These are phyloP conservation scores for Sylvilagus bachmani DNA, from an alignment of 2,113 vertebrate genomes.

Conservation along the genomic window DNA sequence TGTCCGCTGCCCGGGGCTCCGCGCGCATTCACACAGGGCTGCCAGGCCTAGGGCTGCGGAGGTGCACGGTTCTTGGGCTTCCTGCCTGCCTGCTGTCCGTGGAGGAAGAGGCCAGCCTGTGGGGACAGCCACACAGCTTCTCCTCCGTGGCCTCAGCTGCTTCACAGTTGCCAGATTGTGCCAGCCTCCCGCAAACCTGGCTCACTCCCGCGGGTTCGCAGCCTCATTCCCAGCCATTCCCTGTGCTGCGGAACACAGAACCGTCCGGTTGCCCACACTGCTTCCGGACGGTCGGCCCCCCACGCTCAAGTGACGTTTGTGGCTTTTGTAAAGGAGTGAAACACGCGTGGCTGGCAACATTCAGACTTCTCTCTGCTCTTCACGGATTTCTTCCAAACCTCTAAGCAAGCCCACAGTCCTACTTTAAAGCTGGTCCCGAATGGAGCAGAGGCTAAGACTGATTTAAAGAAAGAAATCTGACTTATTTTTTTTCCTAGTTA, in stretches of 20 bases:
- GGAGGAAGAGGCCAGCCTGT: not conserved
- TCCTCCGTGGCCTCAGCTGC: not conserved
- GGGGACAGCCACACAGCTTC: not conserved
- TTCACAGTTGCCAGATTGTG: not conserved
- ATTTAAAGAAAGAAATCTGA: not conserved
- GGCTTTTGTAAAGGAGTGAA: not conserved
- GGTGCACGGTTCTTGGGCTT: not conserved
- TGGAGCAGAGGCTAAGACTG: not conserved
- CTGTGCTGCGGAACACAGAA: not conserved
- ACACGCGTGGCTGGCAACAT: not conserved
- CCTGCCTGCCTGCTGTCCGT: not conserved
- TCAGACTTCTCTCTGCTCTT: not conserved
- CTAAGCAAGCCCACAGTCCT: not conserved
- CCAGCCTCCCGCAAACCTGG: too few species aligned
- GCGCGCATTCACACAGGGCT: fast-evolving
- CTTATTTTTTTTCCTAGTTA: not conserved
- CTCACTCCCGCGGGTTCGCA: not conserved
- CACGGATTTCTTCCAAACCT: not conserved
- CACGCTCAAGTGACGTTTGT: not conserved
- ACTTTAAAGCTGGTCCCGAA: not conserved
- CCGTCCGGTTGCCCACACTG: not conserved
- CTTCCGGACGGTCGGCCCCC: not conserved
- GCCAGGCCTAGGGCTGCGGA: not conserved
- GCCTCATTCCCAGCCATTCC: not conserved
- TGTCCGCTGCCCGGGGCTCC: not conserved